These are phyloP conservation scores for Tragelaphus strepsiceros DNA, from an alignment of 2,113 vertebrate genomes.

Conservation along the genomic window DNA sequence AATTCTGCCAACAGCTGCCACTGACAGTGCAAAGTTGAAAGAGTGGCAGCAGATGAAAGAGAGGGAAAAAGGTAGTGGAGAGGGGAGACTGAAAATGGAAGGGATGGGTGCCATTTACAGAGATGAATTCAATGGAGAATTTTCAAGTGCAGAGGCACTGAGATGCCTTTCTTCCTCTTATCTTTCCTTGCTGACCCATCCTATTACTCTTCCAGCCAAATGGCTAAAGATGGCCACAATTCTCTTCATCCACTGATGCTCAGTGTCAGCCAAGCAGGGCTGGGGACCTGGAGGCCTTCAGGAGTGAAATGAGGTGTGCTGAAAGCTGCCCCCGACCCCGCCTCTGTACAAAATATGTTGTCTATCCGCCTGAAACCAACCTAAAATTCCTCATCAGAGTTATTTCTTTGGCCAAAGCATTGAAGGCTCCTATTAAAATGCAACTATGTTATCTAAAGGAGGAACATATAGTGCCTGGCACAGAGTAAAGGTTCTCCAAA, in stretches of 20 bases:
- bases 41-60: slow-evolving; percentile 32
- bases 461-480: not conserved
- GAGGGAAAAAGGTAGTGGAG: not conserved
- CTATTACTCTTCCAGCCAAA: not conserved
- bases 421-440: slow-evolving; percentile 21
- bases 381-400: slow-evolving; percentile 7
- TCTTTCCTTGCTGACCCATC: slow-evolving; percentile 1
- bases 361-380: not conserved
- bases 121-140: not conserved
- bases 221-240: not conserved
- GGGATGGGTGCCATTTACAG: not conserved
- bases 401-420: not conserved
- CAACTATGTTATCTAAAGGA: slow-evolving; percentile 28
- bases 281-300: not conserved
- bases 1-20: slow-evolving; percentile 46
- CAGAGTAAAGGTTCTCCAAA: slow-evolving; percentile 26
- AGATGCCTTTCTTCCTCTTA: slow-evolving; percentile 2
- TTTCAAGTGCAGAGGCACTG: not conserved
- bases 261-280: not conserved
- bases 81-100: not conserved
- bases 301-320: not conserved
- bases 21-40: slow-evolving; percentile 47
- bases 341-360: not conserved
- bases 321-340: not conserved
- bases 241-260: not conserved